A percentile compares a stretch with the other conserved stretches of the same genome.
These are phyloP conservation scores for Parnassius smintheus DNA, from an alignment of 2,888 invertebrate species.

Conservation along the genomic window DNA sequence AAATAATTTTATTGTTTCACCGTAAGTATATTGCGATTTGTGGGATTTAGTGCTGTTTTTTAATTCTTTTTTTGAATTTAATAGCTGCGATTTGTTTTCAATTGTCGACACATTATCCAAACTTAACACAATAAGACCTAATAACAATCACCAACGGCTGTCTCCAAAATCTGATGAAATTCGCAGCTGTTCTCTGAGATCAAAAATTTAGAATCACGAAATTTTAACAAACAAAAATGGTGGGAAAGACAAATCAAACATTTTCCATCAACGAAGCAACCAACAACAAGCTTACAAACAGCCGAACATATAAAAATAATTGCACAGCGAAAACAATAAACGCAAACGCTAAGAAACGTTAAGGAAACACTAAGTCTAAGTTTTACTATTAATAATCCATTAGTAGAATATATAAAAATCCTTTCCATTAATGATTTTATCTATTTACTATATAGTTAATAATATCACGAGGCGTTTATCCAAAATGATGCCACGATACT, in stretches of 20 bases:
- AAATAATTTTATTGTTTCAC: conserved; percentile 61
- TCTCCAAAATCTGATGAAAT: conserved; percentile 60
- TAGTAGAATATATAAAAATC: conserved; percentile 81
- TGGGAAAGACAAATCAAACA: conserved; percentile 44
- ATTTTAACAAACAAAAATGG: conserved; percentile 53
- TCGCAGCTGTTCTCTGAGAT: conserved; percentile 76
- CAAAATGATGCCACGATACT: conserved; percentile 71
- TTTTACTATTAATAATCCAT: conserved; percentile 78
- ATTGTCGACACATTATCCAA: conserved; percentile 75
- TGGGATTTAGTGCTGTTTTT: conserved; percentile 24
- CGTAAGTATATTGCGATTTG: conserved; percentile 38
- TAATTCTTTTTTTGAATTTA: conserved; percentile 41
- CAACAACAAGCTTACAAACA: conserved; percentile 64
- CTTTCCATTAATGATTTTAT: conserved; percentile 79
- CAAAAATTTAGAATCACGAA: conserved; percentile 65
- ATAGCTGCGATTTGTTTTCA: conserved; percentile 45
- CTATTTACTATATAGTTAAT: conserved; percentile 78
- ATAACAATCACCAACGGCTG: conserved; percentile 69
- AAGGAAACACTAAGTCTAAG: conserved; percentile 68
- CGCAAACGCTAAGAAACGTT: conserved; percentile 67
- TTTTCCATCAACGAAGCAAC: conserved; percentile 53
- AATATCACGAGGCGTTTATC: conserved; percentile 78
- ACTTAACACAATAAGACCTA: conserved; percentile 71
- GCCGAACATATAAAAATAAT: conserved; percentile 65
- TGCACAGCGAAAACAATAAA: conserved; percentile 80